Base-by-base conservation (phyloP, 2,797 vertebrate species). In the Percopsis omiscomaycus region DNA sequence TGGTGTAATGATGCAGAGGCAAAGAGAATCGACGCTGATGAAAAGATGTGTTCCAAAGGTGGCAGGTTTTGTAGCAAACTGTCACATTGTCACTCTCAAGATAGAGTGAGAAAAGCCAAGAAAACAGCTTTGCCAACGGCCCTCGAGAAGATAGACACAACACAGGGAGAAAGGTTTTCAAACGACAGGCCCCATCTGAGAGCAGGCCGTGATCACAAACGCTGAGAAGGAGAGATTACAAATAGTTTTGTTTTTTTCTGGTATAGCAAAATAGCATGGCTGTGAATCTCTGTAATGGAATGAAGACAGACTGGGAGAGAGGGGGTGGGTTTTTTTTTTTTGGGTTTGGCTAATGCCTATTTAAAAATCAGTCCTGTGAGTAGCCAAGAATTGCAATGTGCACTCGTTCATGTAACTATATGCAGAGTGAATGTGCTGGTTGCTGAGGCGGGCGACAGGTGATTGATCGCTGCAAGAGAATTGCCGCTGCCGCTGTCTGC, bases 381-480 rank as follows among this genome's bases (percentile, higher is more conserved):
- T 64, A 55, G 3, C 29, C 46, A 28, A 56, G 48, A 49, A 61
- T 61, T 49, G 29, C 55, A 49, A 6, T 60, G 64, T 73, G 58
- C 67, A 47, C 27, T 64, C 62, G 29, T 37, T 62, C 45, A 62
- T 66, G 63, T 59, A 79, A 74, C 46, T 63, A 61, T 16, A 48
- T 44, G 44, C 64, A 62, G 68, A 27, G 55, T 71, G 62, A 61
- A 62, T n/a, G 5, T 67, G 60, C 15, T 28, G 61, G 22, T 48
- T 3, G 4, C n/a, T 16, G 61, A 55, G 69, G 72, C 60, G 15
- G 57, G 57, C 62, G 65, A 52, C 45, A 51, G 42, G n/a, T 79
- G 81, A 85, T 76, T 84, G 75, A 87, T 71, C 59, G 71, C 61
- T 66, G 59, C 66, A 54, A 64, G 75, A 64, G 10, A 66, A 59